Evolutionary conservation across 92 coral and sea anemone species (phyloP).

Genomic region (Porites lobata): DNA sequence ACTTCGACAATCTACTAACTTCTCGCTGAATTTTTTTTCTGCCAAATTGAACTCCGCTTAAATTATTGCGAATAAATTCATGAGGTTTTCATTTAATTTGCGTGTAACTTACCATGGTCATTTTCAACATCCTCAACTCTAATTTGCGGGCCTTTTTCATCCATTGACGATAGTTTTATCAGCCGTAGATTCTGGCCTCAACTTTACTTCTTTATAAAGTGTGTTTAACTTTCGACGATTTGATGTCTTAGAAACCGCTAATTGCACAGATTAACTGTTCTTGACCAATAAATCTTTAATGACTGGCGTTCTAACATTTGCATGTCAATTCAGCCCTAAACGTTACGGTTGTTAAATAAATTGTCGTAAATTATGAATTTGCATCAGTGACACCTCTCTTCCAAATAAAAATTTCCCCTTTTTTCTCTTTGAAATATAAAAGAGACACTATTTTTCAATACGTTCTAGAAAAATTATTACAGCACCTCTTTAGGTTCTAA

Average conservation of each 20-base stretch:
- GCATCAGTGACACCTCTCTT: neutral
- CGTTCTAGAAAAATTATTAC: too few relatives aligned
- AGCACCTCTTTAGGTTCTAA: too few relatives aligned
- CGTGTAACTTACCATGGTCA: slow-evolving; percentile 33
- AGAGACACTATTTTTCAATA: too few relatives aligned
- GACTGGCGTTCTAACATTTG: neutral
- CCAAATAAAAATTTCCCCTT: neutral
- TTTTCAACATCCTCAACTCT: slow-evolving; percentile 54
- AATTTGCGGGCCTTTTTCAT: neutral
- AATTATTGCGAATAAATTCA: neutral
- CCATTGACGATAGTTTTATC: slow-evolving; percentile 1
- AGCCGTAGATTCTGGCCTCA: neutral
- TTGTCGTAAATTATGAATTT: neutral
- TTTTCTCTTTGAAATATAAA: too few relatives aligned
- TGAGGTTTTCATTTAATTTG: neutral
- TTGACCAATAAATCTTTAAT: slow-evolving; percentile 43
- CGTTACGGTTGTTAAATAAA: neutral
- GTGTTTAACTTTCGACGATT: slow-evolving; percentile 8
- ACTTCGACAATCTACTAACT: too few relatives aligned
- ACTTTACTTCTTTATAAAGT: neutral
- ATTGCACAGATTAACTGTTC: neutral
- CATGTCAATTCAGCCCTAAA: slow-evolving; percentile 11
- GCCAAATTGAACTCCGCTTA: neutral
- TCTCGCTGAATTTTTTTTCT: too few relatives aligned
- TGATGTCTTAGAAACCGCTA: slow-evolving; percentile 22